Base-by-base conservation (phyloP, 1,140 invertebrate species). In the Ceratina japonica region DNA sequence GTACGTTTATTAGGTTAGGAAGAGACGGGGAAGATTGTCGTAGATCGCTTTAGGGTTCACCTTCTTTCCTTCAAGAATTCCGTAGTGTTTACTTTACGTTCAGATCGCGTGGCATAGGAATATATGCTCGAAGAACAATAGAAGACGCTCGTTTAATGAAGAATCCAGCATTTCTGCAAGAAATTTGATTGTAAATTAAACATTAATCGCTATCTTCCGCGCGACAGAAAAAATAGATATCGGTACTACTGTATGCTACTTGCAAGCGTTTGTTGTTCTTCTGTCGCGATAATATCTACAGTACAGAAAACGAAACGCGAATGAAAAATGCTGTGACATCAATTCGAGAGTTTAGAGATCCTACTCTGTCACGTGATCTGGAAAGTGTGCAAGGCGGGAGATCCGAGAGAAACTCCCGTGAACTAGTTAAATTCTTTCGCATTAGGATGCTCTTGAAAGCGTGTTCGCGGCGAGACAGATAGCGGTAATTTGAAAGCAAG, bases 321-420 rank as follows among this genome's bases (percentile, higher is more conserved):
- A 59, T 66, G 63, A 79, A 73, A 74, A 66, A 79, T 73, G 44
- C 54, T 74, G 56, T 69, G 71, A 79, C 71, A 74, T 79, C 54
- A 79, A 79, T 79, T 79, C 62, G 44, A 51, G 77, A 79, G 77
- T 74, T 79, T 79, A 79, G 70, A 78, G 75, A 79, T 71, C 62
- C 63, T 69, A 62, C 64, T 51, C 63, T 20, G 75, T 81, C 75
- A 81, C 79, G 66, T 81, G 79, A 81, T 80, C 63, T 75, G 51
- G 61, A 81, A 77, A 70, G 51, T 64, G 62, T 71, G 61, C 24
- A 56, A 76, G 75, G 79, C 79, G 79, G 79, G 79, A 81, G 65
- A 81, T 77, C 52, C 24, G 61, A 78, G 75, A 77, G 61, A 81
- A 65, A 81, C 65, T 59, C 52, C 37, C 52, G 52, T 64, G 59